Evolutionary conservation across 2,888 invertebrate genomes (phyloP).

Genomic region (Thumatha senex): DNA sequence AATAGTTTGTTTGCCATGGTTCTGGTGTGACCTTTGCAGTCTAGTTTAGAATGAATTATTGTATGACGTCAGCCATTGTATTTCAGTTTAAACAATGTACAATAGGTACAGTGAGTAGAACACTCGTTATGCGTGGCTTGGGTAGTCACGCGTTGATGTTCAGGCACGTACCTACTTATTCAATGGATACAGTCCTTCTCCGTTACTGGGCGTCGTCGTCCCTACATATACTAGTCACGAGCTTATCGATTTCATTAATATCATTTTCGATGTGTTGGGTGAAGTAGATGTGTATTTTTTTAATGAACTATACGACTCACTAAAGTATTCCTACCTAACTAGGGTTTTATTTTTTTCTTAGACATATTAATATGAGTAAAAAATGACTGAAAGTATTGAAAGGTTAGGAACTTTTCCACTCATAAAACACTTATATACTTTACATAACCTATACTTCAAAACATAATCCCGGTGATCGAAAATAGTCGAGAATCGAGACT

Average conservation of each 20-base stretch:
- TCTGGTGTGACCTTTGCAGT: no score
- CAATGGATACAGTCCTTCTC: conserved; percentile 45
- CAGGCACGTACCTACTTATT: conserved; percentile 41
- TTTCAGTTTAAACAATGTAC: conserved; percentile 58
- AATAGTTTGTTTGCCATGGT: background rate
- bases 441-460: no score
- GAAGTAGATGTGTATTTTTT: no score
- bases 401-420: no score
- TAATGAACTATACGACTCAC: no score
- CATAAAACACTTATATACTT: no score
- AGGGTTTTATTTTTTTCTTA: no score
- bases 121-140: conserved; percentile 46
- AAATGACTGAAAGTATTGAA: no score
- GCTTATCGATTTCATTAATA: conserved; percentile 42
- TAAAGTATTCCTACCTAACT: background rate
- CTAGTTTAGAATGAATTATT: conserved; percentile 43
- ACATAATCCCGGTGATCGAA: no score
- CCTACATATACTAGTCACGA: conserved; percentile 50
- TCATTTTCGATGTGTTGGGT: conserved; percentile 24
- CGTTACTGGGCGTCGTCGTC: conserved; percentile 40
- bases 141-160: conserved; percentile 71
- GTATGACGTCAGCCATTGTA: conserved; percentile 74
- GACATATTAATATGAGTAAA: no score
- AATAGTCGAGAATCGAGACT: no score
- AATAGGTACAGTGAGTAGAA: conserved; percentile 28